These are phyloP conservation scores for Isurus oxyrinchus DNA, from an alignment of 2,113 vertebrate genomes.

Conservation along the genomic window DNA sequence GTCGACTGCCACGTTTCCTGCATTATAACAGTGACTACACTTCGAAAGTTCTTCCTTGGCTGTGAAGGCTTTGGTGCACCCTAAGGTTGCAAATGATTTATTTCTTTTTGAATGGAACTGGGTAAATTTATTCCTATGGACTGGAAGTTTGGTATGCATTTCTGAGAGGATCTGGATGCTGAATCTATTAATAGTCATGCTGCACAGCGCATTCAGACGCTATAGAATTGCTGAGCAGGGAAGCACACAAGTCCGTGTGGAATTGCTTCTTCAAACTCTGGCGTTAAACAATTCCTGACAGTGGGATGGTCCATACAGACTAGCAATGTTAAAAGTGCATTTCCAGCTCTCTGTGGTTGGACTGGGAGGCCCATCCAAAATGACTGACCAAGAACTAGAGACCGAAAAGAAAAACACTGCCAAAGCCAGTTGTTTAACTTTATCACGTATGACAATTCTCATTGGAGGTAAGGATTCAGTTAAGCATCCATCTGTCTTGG, in stretches of 20 bases:
- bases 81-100: not conserved
- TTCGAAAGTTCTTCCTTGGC: not conserved
- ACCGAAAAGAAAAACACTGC: not conserved
- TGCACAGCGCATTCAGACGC: not conserved
- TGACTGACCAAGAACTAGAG: too few species aligned
- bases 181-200: not conserved
- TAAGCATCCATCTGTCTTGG: too few species aligned
- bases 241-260: not conserved
- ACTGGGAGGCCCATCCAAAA: not conserved
- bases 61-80: not conserved
- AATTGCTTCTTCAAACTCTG: not conserved
- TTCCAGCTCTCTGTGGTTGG: not conserved
- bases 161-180: not conserved
- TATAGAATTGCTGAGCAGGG: not conserved
- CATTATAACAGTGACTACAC: not conserved
- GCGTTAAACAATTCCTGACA: not conserved
- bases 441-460: not conserved
- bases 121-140: not conserved
- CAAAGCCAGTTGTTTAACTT: not conserved
- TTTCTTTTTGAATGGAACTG: not conserved
- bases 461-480: not conserved
- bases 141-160: not conserved
- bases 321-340: not conserved
- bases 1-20: not conserved
- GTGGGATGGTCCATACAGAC: not conserved